A percentile compares a stretch with the other conserved stretches of the same genome.
These are phyloP conservation scores for Girardinus metallicus DNA, from an alignment of 2,797 vertebrate species.

Conservation along the genomic window DNA sequence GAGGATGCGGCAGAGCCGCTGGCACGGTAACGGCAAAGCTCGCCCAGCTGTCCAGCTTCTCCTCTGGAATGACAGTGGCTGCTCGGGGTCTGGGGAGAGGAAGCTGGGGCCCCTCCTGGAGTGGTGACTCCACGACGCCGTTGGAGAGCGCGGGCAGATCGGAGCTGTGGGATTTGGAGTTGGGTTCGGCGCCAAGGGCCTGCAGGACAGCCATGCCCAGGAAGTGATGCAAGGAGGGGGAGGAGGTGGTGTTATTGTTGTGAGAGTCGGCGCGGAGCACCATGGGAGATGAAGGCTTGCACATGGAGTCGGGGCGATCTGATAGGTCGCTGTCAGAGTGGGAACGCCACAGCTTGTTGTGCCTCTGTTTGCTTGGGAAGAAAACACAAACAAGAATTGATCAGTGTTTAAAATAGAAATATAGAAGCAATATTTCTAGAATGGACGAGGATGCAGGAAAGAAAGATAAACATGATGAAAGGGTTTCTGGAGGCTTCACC, in stretches of 20 bases:
- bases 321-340: conserved; percentile 95
- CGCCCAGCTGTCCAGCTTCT: conserved; percentile 76
- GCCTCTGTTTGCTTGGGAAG: conserved; percentile 90
- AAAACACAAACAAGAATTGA: neutral
- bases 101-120: conserved; percentile 72
- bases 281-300: conserved; percentile 68
- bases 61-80: conserved; percentile 86
- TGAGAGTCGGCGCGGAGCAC: conserved; percentile 72
- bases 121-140: conserved; percentile 68
- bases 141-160: conserved; percentile 68
- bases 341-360: conserved; percentile 97
- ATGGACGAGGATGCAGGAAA: neutral
- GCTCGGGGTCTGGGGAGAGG: conserved; percentile 84
- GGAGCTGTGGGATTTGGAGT: conserved; percentile 30
- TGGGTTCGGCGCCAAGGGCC: conserved; percentile 67
- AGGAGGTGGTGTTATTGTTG: conserved; percentile 77
- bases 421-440: neutral
- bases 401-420: neutral
- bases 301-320: conserved; percentile 82
- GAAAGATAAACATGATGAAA: neutral
- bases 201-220: conserved; percentile 82
- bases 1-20: conserved; percentile 56
- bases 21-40: conserved; percentile 55
- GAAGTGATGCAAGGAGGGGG: conserved; percentile 87
- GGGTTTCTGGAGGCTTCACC: too few relatives aligned